These are phyloP conservation scores for Pterocles orientalis DNA, from an alignment of 2,113 vertebrate genomes.

Conservation along the genomic window DNA sequence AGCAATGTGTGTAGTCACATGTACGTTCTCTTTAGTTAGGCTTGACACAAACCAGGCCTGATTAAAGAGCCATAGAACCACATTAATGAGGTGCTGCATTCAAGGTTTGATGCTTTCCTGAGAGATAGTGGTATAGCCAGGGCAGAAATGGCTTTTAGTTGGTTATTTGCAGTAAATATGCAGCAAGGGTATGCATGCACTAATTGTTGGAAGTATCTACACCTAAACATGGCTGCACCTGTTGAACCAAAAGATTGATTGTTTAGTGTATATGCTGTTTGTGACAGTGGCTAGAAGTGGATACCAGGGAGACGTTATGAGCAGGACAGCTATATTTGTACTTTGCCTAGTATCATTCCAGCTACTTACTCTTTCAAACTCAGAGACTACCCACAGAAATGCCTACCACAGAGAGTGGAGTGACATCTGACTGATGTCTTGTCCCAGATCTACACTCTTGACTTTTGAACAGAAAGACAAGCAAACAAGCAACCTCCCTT, in stretches of 20 bases:
- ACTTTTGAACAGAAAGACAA: background rate
- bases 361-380: background rate
- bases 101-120: background rate
- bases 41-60: background rate
- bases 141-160: background rate
- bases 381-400: background rate
- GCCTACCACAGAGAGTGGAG: background rate
- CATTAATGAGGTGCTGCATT: background rate
- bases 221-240: background rate
- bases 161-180: background rate
- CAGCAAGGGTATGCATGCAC: background rate
- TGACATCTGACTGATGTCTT: background rate
- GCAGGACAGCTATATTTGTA: background rate
- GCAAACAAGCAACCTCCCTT: background rate
- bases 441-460: background rate
- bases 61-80: background rate
- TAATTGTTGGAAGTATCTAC: background rate
- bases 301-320: background rate
- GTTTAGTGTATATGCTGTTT: background rate
- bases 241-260: background rate
- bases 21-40: background rate
- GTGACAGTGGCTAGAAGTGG: background rate
- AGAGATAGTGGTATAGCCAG: background rate
- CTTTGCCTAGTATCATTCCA: background rate
- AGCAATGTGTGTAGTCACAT: background rate